Percentiles rank a stretch among this genome's conserved stretches.
phyloP scores from a whole-genome alignment of 2,113 vertebrate species.

The Pao palembangensis region DNA sequence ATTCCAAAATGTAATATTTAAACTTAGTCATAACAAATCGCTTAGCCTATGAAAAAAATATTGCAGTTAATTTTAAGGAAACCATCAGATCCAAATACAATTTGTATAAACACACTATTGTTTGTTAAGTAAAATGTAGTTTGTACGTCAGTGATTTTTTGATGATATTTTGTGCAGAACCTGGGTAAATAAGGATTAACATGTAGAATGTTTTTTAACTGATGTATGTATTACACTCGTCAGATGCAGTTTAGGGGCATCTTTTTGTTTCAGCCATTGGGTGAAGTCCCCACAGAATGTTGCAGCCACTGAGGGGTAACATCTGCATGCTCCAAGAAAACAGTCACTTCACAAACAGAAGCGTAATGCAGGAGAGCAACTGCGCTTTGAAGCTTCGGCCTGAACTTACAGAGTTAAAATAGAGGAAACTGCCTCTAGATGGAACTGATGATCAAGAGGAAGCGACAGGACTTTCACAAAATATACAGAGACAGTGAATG shows the following conservation, averaged over 20 bases:
- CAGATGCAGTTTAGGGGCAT: constrained; percentile 1
- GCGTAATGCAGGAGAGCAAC: constrained; percentile 2
- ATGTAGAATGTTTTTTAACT: not conserved
- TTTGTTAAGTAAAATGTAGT: too few species aligned
- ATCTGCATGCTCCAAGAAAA: constrained; percentile 2
- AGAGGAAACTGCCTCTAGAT: constrained; percentile 27
- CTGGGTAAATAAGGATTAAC: not conserved
- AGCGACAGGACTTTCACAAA: constrained; percentile 23
- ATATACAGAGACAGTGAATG: constrained; percentile 11
- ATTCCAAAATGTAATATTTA: not conserved
- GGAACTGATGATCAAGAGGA: constrained; percentile 24
- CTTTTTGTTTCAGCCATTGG: not conserved
- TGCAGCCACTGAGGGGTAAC: constrained; percentile 15
- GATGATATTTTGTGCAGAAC: not conserved
- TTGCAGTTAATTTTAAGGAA: constrained; percentile 27
- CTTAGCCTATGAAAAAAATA: constrained; percentile 6
- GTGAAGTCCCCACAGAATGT: constrained; percentile 17
- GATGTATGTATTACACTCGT: not conserved
- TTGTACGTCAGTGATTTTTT: too few species aligned
- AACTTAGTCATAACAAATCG: not conserved
- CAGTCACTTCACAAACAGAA: not conserved
- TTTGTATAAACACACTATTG: too few species aligned
- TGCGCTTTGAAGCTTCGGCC: not conserved
- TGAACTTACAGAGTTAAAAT: constrained; percentile 11
- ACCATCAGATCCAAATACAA: too few species aligned